phyloP scores from a whole-genome alignment of 2,797 vertebrate species.

The Chelonia mydas region DNA sequence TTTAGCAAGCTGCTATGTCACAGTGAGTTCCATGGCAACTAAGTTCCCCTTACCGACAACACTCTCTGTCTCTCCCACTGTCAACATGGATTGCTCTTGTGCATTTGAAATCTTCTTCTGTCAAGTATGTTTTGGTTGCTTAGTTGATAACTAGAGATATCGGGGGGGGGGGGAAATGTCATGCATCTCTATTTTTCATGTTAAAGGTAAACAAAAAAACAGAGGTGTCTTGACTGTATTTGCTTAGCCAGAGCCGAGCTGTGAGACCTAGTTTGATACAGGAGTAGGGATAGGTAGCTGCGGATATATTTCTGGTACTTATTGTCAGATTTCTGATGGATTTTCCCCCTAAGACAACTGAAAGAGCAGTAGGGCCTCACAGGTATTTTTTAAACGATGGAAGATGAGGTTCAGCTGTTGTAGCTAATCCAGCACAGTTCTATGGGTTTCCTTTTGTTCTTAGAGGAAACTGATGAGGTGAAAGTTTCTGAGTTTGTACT shows the following conservation, averaged over 20 bases:
- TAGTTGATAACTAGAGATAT: neutral
- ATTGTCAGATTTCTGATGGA: neutral
- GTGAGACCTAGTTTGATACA: neutral
- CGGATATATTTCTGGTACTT: neutral
- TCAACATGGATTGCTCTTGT: neutral
- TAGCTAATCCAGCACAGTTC: neutral
- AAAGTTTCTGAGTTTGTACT: neutral
- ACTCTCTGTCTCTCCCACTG: neutral
- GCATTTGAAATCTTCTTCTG: neutral
- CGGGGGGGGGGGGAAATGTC: neutral
- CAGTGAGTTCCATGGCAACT: neutral
- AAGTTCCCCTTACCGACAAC: constrained; percentile 23
- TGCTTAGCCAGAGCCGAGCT: neutral
- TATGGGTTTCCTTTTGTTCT: constrained; percentile 15
- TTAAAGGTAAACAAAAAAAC: constrained; percentile 51
- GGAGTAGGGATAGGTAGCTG: neutral
- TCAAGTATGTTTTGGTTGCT: neutral
- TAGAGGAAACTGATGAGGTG: neutral
- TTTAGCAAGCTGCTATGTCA: constrained; percentile 31
- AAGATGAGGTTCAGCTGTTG: neutral
- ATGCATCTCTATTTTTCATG: neutral
- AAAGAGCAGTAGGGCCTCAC: neutral
- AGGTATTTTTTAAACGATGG: neutral
- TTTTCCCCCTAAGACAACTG: neutral
- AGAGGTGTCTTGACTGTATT: neutral